Evolutionary conservation across 2,888 invertebrate species (phyloP), one percentile per base, ranked within the genome.

Genomic region (Liposcelis brunnea): DNA sequence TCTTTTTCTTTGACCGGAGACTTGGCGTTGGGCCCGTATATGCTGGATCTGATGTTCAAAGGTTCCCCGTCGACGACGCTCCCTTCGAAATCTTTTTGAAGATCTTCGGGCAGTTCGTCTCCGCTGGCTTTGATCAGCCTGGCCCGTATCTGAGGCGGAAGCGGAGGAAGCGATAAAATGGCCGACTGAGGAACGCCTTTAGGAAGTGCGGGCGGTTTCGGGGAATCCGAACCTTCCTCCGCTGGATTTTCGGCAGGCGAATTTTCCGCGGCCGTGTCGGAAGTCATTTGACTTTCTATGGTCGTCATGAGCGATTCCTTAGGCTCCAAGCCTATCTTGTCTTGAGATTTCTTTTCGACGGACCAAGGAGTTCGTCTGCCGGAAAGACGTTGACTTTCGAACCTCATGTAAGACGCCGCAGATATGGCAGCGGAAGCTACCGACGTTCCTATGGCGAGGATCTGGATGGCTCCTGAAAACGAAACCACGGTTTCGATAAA

Each of bases 341-440:
- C 26, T 10, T 3, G n/a, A 19, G 15, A 18, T 11, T 6, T 35
- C 2, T 16, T 11, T 31, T 45, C n/a, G 5, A 3, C 67, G 16
- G 70, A 70, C 84, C 84, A 85, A 2, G 83, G 83, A 59, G 82
- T 77, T 55, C 69, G 71, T 40, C 75, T 71, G 1, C 83, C 83
- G 44, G 74, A 73, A 31, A 78, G 56, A 55, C 80, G 78, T 62
- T 84, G 82, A 51, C 81, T 75, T 62, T 82, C 82, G 56, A 83
- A 83, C 56, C 82, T 70, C 61, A 83, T 77, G 56, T 78, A 84
- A 18, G 73, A 65, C 19, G 78, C 73, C 12, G 80, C 79, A 33
- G 77, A 75, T 46, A 74, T 70, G 1, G 83, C 75, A 65, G 83
- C 67, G 55, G 79, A 71, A 19, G 77, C 65, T 31, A 79, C 65